Evolutionary conservation across 2,797 vertebrate genomes (phyloP).

Genomic region (Sphaeramia orbicularis): DNA sequence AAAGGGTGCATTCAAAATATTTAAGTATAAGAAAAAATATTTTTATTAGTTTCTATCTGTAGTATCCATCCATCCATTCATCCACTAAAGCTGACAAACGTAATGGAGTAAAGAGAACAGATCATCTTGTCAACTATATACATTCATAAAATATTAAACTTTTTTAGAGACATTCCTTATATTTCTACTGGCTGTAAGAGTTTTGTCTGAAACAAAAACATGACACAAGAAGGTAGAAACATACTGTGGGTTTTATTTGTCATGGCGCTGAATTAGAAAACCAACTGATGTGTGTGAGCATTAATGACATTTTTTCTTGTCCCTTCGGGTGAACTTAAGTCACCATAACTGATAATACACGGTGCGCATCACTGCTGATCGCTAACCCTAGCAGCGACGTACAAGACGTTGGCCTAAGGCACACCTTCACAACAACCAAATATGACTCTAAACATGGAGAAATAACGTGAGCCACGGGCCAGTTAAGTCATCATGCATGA

Average conservation of each 20-base stretch:
- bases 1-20: too few relatives aligned
- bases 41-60: too few relatives aligned
- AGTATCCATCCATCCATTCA: too few relatives aligned
- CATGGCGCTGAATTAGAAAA: slow-evolving; percentile 89
- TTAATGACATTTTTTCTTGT: slow-evolving; percentile 58
- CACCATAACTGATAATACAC: slow-evolving; percentile 52
- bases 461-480: slow-evolving; percentile 55
- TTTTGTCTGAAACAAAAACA: slow-evolving; percentile 3
- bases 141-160: neutral
- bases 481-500: slow-evolving; percentile 83
- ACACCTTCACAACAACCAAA: slow-evolving; percentile 88
- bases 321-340: slow-evolving; percentile 37
- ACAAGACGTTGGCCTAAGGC: slow-evolving; percentile 88
- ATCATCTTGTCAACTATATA: too few relatives aligned
- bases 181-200: neutral
- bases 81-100: too few relatives aligned
- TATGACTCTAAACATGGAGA: slow-evolving; percentile 52
- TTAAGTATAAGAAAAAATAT: too few relatives aligned
- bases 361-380: slow-evolving; percentile 70
- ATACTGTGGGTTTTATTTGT: slow-evolving; percentile 87
- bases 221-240: slow-evolving; percentile 83
- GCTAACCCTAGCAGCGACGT: slow-evolving; percentile 52
- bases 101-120: too few relatives aligned
- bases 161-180: neutral
- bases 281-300: slow-evolving; percentile 85